phyloP scores from a whole-genome alignment of 2,113 vertebrate species.

The Uria lomvia region DNA sequence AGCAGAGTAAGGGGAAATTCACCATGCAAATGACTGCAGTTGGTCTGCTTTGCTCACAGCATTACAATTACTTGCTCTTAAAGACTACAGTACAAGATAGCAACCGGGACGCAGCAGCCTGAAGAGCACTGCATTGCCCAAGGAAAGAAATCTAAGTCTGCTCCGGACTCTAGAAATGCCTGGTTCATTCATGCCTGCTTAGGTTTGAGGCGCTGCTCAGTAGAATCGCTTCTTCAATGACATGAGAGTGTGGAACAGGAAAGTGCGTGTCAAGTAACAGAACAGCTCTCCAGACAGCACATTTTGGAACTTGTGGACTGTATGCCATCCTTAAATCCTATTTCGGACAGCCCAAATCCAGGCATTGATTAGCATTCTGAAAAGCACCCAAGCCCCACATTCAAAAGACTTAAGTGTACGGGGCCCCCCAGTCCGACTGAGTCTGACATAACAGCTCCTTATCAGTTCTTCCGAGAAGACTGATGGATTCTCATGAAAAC shows the following conservation, averaged over 20 bases:
- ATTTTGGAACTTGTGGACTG: neutral
- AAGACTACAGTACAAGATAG: neutral
- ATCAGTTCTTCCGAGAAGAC: neutral
- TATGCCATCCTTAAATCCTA: neutral
- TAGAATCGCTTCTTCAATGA: neutral
- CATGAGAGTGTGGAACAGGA: neutral
- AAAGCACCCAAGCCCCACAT: neutral
- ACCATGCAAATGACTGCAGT: neutral
- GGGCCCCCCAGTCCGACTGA: neutral
- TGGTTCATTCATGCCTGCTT: neutral
- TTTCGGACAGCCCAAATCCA: neutral
- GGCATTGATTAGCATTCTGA: neutral
- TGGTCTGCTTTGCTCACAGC: neutral
- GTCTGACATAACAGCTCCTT: neutral
- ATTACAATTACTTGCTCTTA: neutral
- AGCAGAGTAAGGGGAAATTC: neutral
- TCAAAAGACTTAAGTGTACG: rapidly evolving
- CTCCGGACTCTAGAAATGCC: neutral
- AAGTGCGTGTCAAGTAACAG: neutral
- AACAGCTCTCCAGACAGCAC: neutral
- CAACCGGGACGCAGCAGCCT: neutral
- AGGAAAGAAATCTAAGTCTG: neutral
- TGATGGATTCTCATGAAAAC: neutral
- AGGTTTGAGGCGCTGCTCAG: neutral
- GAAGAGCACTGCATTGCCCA: neutral